A percentile compares a stretch with the other conserved stretches of the same genome.
Evolutionary conservation across 2,113 vertebrate species (phyloP).

Genomic region (Anser brachyrhynchus): DNA sequence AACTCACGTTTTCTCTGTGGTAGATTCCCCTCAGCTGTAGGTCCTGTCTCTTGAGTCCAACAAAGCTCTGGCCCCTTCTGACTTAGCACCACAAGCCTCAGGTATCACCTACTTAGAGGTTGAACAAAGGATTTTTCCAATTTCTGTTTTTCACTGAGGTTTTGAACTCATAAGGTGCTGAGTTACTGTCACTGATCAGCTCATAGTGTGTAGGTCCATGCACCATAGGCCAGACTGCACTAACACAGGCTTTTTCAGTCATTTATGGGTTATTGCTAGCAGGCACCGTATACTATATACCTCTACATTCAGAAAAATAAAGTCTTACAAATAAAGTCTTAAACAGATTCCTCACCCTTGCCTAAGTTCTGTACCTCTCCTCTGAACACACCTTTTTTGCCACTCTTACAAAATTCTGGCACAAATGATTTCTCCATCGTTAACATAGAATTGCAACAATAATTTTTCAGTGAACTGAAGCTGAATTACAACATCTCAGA

Average conservation of each 20-base stretch:
- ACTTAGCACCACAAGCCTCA: fast-evolving
- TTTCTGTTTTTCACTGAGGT: neutral
- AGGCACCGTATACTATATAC: too few relatives aligned
- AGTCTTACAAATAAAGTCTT: neutral
- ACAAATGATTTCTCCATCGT: neutral
- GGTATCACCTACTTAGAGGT: neutral
- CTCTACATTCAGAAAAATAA: neutral
- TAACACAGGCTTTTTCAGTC: neutral
- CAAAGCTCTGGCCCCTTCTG: too few relatives aligned
- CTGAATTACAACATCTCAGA: neutral
- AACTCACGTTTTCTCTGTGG: neutral
- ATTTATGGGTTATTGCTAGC: neutral
- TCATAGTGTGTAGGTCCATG: neutral
- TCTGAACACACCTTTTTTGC: neutral
- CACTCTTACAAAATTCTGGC: neutral
- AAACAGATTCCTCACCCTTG: neutral
- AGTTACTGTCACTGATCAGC: neutral
- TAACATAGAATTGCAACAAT: neutral
- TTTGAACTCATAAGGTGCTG: neutral
- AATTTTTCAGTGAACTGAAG: neutral
- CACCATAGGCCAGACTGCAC: neutral
- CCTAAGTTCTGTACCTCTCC: neutral
- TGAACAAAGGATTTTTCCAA: neutral
- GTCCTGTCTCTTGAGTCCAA: neutral
- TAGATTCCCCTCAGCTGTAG: neutral